Evolutionary conservation across 2,888 invertebrate genomes (phyloP).

Genomic region (Parnassius mnemosyne): DNA sequence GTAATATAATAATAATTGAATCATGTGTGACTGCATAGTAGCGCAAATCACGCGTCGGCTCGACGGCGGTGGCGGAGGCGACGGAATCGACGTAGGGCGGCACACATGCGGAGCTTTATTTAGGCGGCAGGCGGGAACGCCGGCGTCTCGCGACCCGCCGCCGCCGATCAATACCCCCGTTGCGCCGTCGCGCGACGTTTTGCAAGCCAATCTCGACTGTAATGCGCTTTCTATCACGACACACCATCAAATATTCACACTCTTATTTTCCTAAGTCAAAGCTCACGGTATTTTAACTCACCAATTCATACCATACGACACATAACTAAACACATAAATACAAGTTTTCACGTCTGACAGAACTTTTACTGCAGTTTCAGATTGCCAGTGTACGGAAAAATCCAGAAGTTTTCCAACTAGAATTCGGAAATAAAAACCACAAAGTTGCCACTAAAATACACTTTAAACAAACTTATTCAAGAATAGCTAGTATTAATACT

Average conservation of each 20-base stretch:
- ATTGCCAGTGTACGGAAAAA: neutral
- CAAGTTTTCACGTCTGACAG: neutral
- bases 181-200: conserved; percentile 75
- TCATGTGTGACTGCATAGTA: conserved; percentile 40
- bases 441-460: neutral
- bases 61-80: conserved; percentile 37
- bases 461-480: neutral
- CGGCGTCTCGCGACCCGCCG: conserved; percentile 74
- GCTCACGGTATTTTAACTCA: conserved; percentile 35
- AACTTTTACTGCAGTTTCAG: neutral
- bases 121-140: conserved; percentile 75
- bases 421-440: neutral
- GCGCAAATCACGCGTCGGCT: conserved; percentile 39
- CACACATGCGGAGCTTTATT: conserved; percentile 78
- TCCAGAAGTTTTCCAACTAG: neutral
- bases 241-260: conserved; percentile 78
- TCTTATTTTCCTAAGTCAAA: conserved; percentile 68
- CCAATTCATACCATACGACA: conserved; percentile 4
- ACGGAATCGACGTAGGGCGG: conserved; percentile 55
- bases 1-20: conserved; percentile 33
- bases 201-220: conserved; percentile 69
- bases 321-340: neutral
- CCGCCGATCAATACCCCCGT: conserved; percentile 78
- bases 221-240: conserved; percentile 65
- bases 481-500: neutral